Evolutionary conservation across 2,113 vertebrate genomes (phyloP), one percentile per base, ranked within the genome.

Genomic region (Junco hyemalis): DNA sequence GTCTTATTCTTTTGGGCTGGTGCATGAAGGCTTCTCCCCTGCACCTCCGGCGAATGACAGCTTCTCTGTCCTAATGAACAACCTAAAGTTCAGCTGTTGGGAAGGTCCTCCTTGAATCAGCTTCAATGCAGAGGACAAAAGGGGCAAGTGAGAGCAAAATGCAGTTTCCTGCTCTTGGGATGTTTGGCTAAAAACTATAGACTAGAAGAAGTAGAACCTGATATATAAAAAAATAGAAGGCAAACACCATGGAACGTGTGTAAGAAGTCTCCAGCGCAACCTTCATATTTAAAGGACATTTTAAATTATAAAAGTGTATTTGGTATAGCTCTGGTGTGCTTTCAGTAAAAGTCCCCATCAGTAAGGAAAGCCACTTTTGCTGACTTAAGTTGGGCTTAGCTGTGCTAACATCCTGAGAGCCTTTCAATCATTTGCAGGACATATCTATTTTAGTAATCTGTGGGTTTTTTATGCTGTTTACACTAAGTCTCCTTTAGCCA

Each of bases 381-480:
- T 93, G 65, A 68, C 66, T 89, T 72, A 76, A 87, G 26, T 54
- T 8, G 0, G 40, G 53, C 50, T 91, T 92, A 85, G 81, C 36
- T 79, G 33, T 69, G 61, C 65, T 87, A 88, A 79, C 45, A 90
- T 79, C 73, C 82, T 69, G 29, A 87, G 66, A 80, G 54, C 36
- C 89, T 81, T 89, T 68, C 53, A 85, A 53, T 47, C 38, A 79
- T 80, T 85, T 91, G 89, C 29, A 93, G 57, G 78, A 89, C 10
- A 19, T n/a, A 68, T 65, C 89, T 85, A 65, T 57, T 95, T 92
- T 50, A 94, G 45, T 76, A 28, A 72, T 69, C 57, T 47, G 26
- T 93, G 36, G 82, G 92, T 92, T 85, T 85, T 87, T 63, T 89
- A 61, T 65, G 48, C 40, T 93, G 73, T 72, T 92, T 76, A 81